Percentiles rank a stretch among this genome's conserved stretches.
These are phyloP conservation scores for Dynastes grantii DNA, from an alignment of 2,888 invertebrate genomes.

Conservation along the genomic window DNA sequence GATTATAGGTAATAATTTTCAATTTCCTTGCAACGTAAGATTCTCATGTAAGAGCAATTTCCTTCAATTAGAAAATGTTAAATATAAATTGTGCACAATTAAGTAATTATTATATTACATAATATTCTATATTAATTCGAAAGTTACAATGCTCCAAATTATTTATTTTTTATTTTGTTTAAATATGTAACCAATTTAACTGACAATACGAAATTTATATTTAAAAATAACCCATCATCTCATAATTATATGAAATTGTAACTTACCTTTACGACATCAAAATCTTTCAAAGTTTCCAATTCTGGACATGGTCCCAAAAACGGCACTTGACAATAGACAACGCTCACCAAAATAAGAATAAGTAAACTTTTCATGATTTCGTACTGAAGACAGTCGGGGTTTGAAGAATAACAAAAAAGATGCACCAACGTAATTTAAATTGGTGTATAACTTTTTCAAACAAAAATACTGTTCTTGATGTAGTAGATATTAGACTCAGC, in stretches of 20 bases:
- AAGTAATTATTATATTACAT: neutral
- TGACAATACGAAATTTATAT: too few relatives aligned
- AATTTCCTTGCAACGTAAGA: neutral
- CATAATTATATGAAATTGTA: neutral
- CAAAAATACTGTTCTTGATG: neutral
- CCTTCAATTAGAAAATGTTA: neutral
- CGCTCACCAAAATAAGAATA: conserved; percentile 23
- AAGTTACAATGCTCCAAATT: neutral
- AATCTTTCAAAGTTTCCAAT: conserved; percentile 81
- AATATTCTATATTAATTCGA: neutral
- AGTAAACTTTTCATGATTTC: conserved; percentile 14
- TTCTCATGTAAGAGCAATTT: neutral
- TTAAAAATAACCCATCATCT: too few relatives aligned
- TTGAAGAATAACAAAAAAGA: neutral
- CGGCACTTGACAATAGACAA: conserved; percentile 76
- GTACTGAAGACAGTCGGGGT: neutral
- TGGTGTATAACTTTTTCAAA: conserved; percentile 28
- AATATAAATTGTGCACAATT: too few relatives aligned
- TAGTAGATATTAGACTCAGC: conserved; percentile 27
- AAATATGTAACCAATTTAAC: too few relatives aligned
- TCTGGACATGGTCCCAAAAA: conserved; percentile 85
- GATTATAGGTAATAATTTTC: neutral
- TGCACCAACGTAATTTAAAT: conserved; percentile 1
- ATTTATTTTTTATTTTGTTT: neutral
- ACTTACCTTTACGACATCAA: conserved; percentile 74